These are phyloP conservation scores for Pogonomyrmex barbatus DNA, from an alignment of 1,140 invertebrate species.

Conservation along the genomic window DNA sequence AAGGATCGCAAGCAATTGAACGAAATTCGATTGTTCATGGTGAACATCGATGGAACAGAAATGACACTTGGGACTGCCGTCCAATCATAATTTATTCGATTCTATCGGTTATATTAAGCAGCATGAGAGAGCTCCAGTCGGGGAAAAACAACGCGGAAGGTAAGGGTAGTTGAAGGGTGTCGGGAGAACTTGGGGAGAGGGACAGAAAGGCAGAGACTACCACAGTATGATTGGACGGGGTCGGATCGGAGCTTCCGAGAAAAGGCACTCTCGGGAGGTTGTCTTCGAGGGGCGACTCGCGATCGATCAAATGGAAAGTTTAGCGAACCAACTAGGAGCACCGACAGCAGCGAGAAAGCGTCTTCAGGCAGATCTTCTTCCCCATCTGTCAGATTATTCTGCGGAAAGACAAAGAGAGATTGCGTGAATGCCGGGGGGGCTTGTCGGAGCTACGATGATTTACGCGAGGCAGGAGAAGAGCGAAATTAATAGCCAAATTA, in stretches of 20 bases:
- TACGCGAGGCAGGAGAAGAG: background rate
- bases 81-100: slow-evolving; percentile 59
- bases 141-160: background rate
- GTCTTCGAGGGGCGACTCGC: slow-evolving; percentile 74
- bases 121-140: background rate
- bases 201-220: slow-evolving; percentile 10
- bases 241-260: slow-evolving; percentile 68
- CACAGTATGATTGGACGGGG: slow-evolving; percentile 46
- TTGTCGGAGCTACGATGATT: slow-evolving; percentile 10
- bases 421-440: background rate
- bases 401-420: slow-evolving; percentile 71
- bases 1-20: background rate
- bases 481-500: slow-evolving; percentile 7
- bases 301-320: slow-evolving; percentile 77
- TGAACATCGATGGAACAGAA: background rate
- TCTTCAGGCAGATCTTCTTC: slow-evolving; percentile 89
- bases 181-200: background rate
- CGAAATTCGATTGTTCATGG: background rate
- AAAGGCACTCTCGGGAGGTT: slow-evolving; percentile 56
- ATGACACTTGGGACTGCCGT: slow-evolving; percentile 29
- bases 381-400: slow-evolving; percentile 85
- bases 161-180: background rate
- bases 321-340: slow-evolving; percentile 91
- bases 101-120: slow-evolving; percentile 48
- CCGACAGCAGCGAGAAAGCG: slow-evolving; percentile 90